phyloP scores from a whole-genome alignment of 2,888 invertebrate species.

The Drosophila robusta region DNA sequence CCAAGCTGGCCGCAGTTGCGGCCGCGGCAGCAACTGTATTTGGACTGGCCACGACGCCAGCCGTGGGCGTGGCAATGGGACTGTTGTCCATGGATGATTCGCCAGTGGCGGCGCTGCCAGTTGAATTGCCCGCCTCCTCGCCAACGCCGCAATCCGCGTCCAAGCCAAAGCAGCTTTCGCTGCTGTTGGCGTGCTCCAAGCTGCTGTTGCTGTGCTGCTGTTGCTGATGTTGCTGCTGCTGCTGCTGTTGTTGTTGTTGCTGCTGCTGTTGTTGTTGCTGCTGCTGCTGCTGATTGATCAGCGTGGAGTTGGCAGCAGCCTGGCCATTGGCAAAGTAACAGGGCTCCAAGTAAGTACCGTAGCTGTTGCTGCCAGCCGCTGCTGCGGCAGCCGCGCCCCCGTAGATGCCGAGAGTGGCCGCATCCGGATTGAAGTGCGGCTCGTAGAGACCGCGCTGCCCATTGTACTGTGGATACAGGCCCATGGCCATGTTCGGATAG shows the following conservation, averaged over 20 bases:
- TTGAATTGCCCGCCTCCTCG: slow-evolving; percentile 19
- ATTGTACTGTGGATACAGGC: slow-evolving; percentile 84
- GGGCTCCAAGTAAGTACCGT: slow-evolving; percentile 83
- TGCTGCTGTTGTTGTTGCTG: slow-evolving; percentile 13
- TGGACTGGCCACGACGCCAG: slow-evolving; percentile 9
- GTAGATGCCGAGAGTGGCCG: slow-evolving; percentile 57
- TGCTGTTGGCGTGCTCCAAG: slow-evolving; percentile 50
- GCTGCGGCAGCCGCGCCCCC: slow-evolving; percentile 25
- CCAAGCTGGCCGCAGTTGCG: slow-evolving; percentile 31
- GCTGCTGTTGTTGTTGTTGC: fast-evolving
- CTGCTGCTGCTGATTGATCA: slow-evolving; percentile 26
- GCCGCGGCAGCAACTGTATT: slow-evolving; percentile 7
- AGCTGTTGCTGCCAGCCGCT: slow-evolving; percentile 60
- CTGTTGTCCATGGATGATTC: slow-evolving; percentile 59
- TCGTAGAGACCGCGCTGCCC: slow-evolving; percentile 83
- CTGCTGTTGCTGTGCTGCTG: slow-evolving; percentile 62
- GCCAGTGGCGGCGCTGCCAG: slow-evolving; percentile 27
- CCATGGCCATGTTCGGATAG: slow-evolving; percentile 86
- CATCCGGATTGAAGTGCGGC: slow-evolving; percentile 77
- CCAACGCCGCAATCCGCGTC: slow-evolving; percentile 63
- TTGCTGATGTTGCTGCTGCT: slow-evolving; percentile 5
- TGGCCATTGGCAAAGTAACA: slow-evolving; percentile 80
- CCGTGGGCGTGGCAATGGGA: slow-evolving; percentile 60
- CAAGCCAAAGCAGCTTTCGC: slow-evolving; percentile 52
- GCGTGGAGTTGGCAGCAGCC: slow-evolving; percentile 16